Evolutionary conservation across 2,888 invertebrate genomes (phyloP).

Genomic region (Scaptodrosophila latifasciaeformis): DNA sequence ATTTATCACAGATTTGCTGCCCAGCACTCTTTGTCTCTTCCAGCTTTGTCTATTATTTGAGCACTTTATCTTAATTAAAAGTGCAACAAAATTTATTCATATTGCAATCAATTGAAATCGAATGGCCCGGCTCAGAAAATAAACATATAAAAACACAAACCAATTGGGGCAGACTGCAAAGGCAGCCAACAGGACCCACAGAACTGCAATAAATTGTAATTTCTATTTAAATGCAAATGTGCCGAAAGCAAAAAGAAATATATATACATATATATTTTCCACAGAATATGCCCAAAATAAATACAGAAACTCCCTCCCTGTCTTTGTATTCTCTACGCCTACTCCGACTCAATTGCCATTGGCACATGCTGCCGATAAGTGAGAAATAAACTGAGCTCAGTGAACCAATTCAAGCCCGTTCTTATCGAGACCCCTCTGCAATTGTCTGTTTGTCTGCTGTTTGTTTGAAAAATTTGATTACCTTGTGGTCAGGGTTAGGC

Average conservation of each 20-base stretch:
- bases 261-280: no score
- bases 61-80: slow-evolving; percentile 39
- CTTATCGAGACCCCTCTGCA: no score
- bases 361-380: slow-evolving; percentile 43
- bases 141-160: not conserved
- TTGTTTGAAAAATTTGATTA: slow-evolving; percentile 53
- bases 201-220: slow-evolving; percentile 39
- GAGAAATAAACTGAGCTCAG: no score
- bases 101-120: slow-evolving; percentile 29
- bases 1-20: no score
- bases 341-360: no score
- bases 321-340: no score
- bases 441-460: not conserved
- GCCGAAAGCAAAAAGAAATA: no score
- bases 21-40: no score
- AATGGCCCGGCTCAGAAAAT: slow-evolving; percentile 19
- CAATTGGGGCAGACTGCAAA: not conserved
- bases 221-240: slow-evolving; percentile 46
- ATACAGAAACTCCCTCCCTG: no score
- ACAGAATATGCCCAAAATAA: no score
- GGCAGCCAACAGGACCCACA: not conserved
- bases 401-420: no score
- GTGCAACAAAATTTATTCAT: slow-evolving; percentile 12
- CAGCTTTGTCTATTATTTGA: no score
- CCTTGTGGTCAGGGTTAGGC: slow-evolving; percentile 47